Percentiles rank a stretch among this genome's conserved stretches.
phyloP scores from a whole-genome alignment of 2,888 invertebrate genomes.

The Ferdinandea cuprea region DNA sequence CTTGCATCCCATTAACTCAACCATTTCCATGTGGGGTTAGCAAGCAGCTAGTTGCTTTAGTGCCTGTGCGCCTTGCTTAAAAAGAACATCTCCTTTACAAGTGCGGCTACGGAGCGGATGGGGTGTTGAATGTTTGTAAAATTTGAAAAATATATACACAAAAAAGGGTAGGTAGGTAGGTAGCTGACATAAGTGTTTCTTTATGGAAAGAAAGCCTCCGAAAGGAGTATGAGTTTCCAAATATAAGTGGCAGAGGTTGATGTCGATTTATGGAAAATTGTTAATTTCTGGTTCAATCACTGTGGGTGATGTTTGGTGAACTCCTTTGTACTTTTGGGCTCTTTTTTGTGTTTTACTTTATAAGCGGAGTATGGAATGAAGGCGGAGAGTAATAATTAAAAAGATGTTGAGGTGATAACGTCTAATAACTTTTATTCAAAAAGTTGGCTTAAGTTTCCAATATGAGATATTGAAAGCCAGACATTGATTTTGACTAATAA shows the following conservation, averaged over 20 bases:
- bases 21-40: constrained; percentile 21
- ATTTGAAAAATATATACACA: not conserved
- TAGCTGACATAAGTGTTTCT: constrained; percentile 13
- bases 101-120: constrained; percentile 25
- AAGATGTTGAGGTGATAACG: no score
- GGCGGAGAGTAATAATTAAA: no score
- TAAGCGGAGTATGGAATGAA: no score
- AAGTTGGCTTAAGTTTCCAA: no score
- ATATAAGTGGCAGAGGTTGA: constrained; percentile 25
- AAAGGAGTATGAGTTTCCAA: not conserved
- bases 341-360: no score
- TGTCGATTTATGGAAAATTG: constrained; percentile 41
- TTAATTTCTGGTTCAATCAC: constrained; percentile 22
- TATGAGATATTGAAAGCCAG: no score
- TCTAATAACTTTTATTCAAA: no score
- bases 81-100: constrained; percentile 22
- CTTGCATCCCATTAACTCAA: constrained; percentile 48
- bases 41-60: constrained; percentile 1
- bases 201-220: not conserved
- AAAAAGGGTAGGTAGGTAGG: not conserved
- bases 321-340: constrained; percentile 5
- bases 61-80: constrained; percentile 1
- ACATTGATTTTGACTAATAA: no score
- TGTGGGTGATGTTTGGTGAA: constrained; percentile 37
- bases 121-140: constrained; percentile 12